Evolutionary conservation across 2,888 invertebrate genomes (phyloP).

Genomic region (Cheilosia urbana): DNA sequence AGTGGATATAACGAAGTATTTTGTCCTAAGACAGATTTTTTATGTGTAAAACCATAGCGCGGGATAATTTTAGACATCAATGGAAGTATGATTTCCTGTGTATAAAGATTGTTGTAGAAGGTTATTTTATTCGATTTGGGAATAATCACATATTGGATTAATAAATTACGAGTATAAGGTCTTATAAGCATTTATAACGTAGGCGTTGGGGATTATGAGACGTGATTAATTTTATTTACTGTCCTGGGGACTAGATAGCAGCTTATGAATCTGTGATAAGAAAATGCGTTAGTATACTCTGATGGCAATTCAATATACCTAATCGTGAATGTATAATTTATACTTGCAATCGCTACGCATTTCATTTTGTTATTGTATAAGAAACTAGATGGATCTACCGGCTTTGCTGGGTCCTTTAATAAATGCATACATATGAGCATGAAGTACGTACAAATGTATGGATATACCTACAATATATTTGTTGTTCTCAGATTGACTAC

Average conservation of each 20-base stretch:
- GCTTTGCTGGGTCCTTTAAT: no score
- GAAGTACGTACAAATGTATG: no score
- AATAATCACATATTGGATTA: neutral
- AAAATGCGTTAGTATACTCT: no score
- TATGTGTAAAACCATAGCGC: neutral
- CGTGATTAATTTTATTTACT: constrained; percentile 1
- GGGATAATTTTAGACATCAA: constrained; percentile 9
- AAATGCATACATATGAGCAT: no score
- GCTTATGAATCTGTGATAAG: neutral
- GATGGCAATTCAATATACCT: no score
- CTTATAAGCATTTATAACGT: neutral
- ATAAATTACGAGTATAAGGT: neutral
- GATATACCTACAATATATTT: no score
- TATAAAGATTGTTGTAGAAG: neutral
- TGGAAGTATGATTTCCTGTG: constrained; percentile 10
- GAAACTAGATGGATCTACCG: no score
- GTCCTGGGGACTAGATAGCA: neutral
- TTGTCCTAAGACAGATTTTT: neutral
- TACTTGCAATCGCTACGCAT: no score
- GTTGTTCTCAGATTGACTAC: no score
- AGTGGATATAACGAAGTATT: neutral
- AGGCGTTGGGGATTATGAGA: neutral
- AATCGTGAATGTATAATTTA: no score
- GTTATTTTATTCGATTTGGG: neutral
- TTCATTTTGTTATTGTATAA: no score